phyloP scores from a whole-genome alignment of 2,113 vertebrate genomes.

The Panthera leo region DNA sequence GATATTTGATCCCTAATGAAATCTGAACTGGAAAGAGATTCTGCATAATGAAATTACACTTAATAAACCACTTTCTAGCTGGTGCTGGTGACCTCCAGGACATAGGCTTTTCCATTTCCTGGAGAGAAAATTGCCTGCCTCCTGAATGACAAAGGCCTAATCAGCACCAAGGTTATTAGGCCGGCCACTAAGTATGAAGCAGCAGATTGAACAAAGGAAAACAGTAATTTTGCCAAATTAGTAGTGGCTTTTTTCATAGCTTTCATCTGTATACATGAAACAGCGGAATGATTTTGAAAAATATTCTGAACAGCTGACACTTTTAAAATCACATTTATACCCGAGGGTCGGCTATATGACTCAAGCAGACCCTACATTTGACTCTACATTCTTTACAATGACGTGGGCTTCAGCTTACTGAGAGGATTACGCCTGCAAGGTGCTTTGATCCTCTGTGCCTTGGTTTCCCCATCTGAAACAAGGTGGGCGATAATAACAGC shows the following conservation, averaged over 20 bases:
- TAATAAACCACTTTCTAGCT: conserved; percentile 24
- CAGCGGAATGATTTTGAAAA: neutral
- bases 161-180: conserved; percentile 27
- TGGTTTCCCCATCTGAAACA: neutral
- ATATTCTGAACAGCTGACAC: neutral
- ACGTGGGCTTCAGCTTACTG: neutral
- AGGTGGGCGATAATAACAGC: neutral
- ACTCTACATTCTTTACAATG: rapidly evolving
- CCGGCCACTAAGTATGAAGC: neutral
- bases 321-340: neutral
- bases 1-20: neutral
- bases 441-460: neutral
- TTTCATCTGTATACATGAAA: neutral
- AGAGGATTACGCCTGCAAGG: neutral
- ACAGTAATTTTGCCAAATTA: conserved; percentile 40
- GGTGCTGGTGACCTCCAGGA: neutral
- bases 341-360: neutral
- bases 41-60: neutral
- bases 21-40: conserved; percentile 17
- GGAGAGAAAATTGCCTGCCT: conserved; percentile 46
- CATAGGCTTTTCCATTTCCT: conserved; percentile 34
- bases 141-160: conserved; percentile 34
- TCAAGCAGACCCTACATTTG: no score
- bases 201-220: conserved; percentile 47
- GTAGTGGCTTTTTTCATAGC: neutral